Percentiles rank a stretch among this genome's conserved stretches.
Conservation (phyloP, 2,797 vertebrate species). For the Anableps anableps region DNA sequence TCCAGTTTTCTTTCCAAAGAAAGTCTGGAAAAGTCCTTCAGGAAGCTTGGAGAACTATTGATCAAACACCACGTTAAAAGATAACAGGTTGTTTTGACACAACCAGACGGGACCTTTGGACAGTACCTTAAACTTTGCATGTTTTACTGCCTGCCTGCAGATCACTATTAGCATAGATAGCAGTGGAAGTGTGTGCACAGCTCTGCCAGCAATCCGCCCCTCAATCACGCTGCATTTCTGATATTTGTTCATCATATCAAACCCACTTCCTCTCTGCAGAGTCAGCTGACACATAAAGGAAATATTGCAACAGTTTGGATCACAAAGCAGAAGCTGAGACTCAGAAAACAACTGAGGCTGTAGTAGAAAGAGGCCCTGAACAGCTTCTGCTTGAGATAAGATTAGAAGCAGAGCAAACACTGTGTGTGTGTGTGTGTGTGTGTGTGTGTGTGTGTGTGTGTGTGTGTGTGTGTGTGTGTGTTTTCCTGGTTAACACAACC, state of each 20-base stretch:
- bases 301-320: constrained; percentile 28
- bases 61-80: background rate
- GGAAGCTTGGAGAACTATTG: background rate
- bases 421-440: background rate
- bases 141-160: background rate
- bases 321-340: constrained; percentile 21
- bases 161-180: background rate
- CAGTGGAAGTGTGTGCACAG: background rate
- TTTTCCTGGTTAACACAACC: constrained; percentile 6
- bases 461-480: too few species aligned
- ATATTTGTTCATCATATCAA: background rate
- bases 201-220: too few species aligned
- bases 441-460: too few species aligned
- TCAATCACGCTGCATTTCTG: background rate
- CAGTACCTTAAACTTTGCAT: background rate
- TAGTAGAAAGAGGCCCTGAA: background rate
- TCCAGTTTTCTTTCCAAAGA: background rate
- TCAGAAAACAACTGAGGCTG: background rate
- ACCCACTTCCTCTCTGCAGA: constrained; percentile 47
- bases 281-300: constrained; percentile 32
- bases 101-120: background rate
- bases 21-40: background rate
- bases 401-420: constrained; percentile 37
- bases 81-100: background rate
- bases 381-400: constrained; percentile 8